Conservation (phyloP, 92 coral and sea anemone species). For the Umimayanthus kanabou region DNA sequence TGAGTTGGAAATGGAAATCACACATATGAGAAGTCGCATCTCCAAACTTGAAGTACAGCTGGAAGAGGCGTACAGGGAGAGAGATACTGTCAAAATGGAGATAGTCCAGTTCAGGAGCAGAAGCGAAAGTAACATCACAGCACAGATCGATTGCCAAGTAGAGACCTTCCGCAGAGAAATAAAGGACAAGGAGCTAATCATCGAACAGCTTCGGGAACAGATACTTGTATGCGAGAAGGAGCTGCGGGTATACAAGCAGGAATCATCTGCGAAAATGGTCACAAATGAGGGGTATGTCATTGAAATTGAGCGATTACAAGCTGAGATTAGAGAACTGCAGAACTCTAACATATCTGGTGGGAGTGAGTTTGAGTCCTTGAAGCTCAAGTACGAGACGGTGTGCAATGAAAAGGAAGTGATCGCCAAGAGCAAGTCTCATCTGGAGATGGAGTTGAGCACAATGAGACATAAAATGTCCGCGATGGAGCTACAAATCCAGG, state of each 20-base stretch:
- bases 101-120: conserved; percentile 25
- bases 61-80: conserved; percentile 44
- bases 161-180: conserved; percentile 77
- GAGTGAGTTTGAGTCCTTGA: conserved; percentile 48
- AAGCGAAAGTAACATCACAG: not conserved
- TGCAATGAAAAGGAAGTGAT: conserved; percentile 48
- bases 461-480: conserved; percentile 15
- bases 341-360: conserved; percentile 22
- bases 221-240: conserved; percentile 74
- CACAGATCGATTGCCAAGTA: conserved; percentile 41
- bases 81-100: conserved; percentile 32
- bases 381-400: conserved; percentile 43
- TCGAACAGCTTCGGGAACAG: conserved; percentile 78
- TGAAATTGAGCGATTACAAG: conserved; percentile 13
- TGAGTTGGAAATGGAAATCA: conserved; percentile 50
- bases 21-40: conserved; percentile 46
- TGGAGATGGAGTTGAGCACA: conserved; percentile 29
- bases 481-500: conserved; percentile 14
- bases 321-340: conserved; percentile 20
- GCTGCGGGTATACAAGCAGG: conserved; percentile 59
- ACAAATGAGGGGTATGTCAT: not conserved
- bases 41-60: conserved; percentile 50
- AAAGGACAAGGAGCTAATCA: conserved; percentile 72
- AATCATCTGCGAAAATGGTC: conserved; percentile 19
- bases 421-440: conserved; percentile 3